These are phyloP conservation scores for Argya squamiceps DNA, from an alignment of 2,797 vertebrate genomes.

Conservation along the genomic window DNA sequence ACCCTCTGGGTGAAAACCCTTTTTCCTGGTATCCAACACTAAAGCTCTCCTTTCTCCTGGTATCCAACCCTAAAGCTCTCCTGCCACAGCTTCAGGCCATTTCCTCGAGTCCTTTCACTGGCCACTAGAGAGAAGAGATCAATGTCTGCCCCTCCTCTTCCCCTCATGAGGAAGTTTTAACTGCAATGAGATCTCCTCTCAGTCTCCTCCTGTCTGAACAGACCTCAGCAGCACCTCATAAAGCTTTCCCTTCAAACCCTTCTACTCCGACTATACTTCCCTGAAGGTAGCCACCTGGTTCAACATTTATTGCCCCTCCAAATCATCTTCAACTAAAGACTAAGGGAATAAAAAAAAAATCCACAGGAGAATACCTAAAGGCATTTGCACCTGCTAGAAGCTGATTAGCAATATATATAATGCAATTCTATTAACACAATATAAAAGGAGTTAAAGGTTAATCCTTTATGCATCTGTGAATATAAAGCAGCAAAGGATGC, in stretches of 20 bases:
- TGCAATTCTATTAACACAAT: background rate
- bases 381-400: background rate
- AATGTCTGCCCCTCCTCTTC: background rate
- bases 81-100: background rate
- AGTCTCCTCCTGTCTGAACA: background rate
- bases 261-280: background rate
- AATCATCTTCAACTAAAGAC: background rate
- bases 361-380: background rate
- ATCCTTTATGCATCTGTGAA: background rate
- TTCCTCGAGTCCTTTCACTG: background rate
- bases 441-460: background rate
- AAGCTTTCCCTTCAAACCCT: background rate
- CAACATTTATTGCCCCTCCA: background rate
- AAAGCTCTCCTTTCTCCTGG: background rate
- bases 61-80: background rate
- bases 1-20: background rate
- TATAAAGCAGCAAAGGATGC: background rate
- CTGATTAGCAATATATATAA: background rate
- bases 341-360: background rate
- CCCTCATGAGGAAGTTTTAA: fast-evolving
- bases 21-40: background rate
- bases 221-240: background rate
- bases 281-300: background rate
- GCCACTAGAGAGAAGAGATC: background rate
- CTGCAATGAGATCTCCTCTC: background rate